Conservation (phyloP, 2,113 vertebrate genomes). For the Gadus macrocephalus region DNA sequence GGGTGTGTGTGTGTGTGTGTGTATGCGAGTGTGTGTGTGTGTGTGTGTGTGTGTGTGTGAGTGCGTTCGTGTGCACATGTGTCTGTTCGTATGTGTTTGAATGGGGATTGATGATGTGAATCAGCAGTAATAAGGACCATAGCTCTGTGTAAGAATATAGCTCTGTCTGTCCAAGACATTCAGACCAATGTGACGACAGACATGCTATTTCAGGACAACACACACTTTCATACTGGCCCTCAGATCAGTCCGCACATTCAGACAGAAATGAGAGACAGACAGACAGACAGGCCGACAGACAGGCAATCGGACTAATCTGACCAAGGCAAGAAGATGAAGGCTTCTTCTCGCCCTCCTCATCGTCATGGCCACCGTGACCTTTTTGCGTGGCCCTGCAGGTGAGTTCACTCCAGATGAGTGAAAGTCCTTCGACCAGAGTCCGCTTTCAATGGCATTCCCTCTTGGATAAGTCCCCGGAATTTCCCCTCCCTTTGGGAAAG, state of each 20-base stretch:
- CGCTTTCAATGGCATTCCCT: slow-evolving; percentile 13
- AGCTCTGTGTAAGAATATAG: slow-evolving; percentile 32
- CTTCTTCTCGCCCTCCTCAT: background rate
- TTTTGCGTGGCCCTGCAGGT: slow-evolving; percentile 4
- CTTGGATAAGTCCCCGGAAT: slow-evolving; percentile 11
- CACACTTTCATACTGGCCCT: background rate
- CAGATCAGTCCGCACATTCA: background rate
- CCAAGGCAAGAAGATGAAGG: background rate
- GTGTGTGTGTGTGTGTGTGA: slow-evolving; percentile 5
- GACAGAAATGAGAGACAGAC: background rate
- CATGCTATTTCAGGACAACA: slow-evolving; percentile 46
- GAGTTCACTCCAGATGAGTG: slow-evolving; percentile 18
- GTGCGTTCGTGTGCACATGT: slow-evolving; percentile 9
- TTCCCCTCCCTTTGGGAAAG: no score
- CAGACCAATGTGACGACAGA: slow-evolving; percentile 44
- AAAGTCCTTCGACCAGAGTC: background rate
- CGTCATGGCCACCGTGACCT: background rate
- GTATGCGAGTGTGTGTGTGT: slow-evolving; percentile 35
- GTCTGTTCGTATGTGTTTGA: slow-evolving; percentile 43
- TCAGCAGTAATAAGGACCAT: slow-evolving; percentile 53
- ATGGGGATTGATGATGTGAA: slow-evolving; percentile 58
- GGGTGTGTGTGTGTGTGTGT: slow-evolving; percentile 12
- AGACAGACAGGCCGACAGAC: background rate
- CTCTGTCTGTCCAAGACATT: slow-evolving; percentile 35
- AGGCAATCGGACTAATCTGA: background rate